Conservation (phyloP, 2,113 vertebrate species). For the Cyprinodon tularosa region DNA sequence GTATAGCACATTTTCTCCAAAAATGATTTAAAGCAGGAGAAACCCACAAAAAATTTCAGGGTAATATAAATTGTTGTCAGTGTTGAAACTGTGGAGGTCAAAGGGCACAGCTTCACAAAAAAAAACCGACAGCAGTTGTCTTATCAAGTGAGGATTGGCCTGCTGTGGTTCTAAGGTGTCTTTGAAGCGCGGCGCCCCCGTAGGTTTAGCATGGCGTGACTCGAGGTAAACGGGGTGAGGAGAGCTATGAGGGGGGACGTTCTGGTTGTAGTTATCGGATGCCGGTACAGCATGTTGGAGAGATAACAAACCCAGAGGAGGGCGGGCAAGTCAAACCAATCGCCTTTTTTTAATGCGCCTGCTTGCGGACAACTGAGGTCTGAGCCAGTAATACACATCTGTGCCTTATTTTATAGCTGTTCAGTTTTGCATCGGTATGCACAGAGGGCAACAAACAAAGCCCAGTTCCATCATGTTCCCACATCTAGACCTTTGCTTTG, state of each 20-base stretch:
- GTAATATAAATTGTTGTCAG: conserved; percentile 73
- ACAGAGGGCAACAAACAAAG: conserved; percentile 79
- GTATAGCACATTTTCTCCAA: conserved; percentile 4
- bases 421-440: conserved; percentile 77
- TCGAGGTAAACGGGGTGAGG: conserved; percentile 41
- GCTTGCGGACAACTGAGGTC: conserved; percentile 70
- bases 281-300: conserved; percentile 55
- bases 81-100: conserved; percentile 61
- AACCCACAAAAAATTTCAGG: conserved; percentile 46
- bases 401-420: conserved; percentile 80
- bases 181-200: conserved; percentile 57
- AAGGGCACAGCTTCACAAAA: conserved; percentile 57
- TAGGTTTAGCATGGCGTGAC: conserved; percentile 63
- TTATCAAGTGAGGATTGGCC: conserved; percentile 59
- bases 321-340: conserved; percentile 49
- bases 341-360: conserved; percentile 62
- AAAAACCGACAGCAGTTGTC: conserved; percentile 63
- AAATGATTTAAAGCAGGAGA: conserved; percentile 59
- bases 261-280: conserved; percentile 77
- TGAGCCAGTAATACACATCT: conserved; percentile 80
- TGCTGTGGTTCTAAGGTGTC: conserved; percentile 39
- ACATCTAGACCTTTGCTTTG: conserved; percentile 48
- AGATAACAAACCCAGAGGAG: conserved; percentile 65
- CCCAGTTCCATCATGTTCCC: conserved; percentile 73
- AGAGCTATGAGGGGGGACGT: conserved; percentile 50